Evolutionary conservation across 2,113 vertebrate species (phyloP).

Genomic region (Scytalopus superciliaris): DNA sequence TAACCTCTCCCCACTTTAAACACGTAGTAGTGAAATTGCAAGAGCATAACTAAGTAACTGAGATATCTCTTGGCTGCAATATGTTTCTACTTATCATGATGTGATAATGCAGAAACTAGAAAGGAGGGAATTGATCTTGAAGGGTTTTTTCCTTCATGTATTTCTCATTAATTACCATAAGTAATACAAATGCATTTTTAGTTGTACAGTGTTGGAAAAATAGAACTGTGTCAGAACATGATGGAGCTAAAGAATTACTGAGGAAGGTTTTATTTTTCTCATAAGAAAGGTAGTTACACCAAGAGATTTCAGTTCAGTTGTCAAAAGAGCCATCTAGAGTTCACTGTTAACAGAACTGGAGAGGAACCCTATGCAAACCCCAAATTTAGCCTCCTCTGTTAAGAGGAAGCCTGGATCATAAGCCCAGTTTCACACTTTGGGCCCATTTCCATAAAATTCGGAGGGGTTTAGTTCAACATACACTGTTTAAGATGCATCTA

Average conservation of each 20-base stretch:
- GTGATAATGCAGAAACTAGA: not conserved
- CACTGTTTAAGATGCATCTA: constrained; percentile 70
- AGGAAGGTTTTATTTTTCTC: constrained; percentile 39
- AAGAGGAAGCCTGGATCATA: not conserved
- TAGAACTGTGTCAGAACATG: constrained; percentile 13
- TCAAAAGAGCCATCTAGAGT: constrained; percentile 59
- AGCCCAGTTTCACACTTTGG: not conserved
- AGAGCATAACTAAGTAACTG: not conserved
- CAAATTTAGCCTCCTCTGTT: not conserved
- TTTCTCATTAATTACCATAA: constrained; percentile 57
- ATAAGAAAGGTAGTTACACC: constrained; percentile 3
- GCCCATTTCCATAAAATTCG: constrained; percentile 32
- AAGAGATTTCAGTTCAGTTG: constrained; percentile 56
- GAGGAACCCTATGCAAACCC: not conserved
- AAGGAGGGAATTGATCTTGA: not conserved
- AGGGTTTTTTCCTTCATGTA: constrained; percentile 57
- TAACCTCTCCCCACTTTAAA: not conserved
- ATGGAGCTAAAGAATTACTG: not conserved
- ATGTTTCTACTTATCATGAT: not conserved
- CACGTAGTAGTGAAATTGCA: not conserved
- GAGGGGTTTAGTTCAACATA: constrained; percentile 53
- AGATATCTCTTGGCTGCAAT: not conserved
- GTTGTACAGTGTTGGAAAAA: constrained; percentile 34
- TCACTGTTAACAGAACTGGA: constrained; percentile 44
- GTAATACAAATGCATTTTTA: constrained; percentile 58